Percentiles rank a stretch among this genome's conserved stretches.
phyloP scores from a whole-genome alignment of 2,888 invertebrate genomes.

The Rhingia campestris region DNA sequence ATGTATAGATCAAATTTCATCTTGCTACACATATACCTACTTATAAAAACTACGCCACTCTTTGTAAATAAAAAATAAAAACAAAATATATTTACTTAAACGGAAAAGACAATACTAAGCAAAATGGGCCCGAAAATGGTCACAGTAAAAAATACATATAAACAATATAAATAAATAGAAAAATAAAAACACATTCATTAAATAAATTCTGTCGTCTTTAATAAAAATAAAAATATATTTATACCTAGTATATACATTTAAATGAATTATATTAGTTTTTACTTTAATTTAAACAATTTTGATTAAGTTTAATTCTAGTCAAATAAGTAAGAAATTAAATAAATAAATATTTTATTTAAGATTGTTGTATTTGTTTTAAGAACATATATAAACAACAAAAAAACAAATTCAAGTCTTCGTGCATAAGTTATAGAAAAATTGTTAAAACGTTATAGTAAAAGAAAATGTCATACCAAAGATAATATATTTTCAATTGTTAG shows the following conservation, averaged over 20 bases:
- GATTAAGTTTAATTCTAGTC: conserved; percentile 66
- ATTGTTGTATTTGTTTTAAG: conserved; percentile 52
- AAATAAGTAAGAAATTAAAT: conserved; percentile 54
- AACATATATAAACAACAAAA: too few relatives aligned
- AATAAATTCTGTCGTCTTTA: background rate
- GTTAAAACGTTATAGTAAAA: conserved; percentile 14
- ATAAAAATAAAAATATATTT: conserved; percentile 22
- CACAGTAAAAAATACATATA: conserved; percentile 22
- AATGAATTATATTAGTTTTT: conserved; percentile 34
- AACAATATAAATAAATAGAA: conserved; percentile 18
- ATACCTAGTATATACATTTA: conserved; percentile 18
- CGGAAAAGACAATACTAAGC: conserved; percentile 72
- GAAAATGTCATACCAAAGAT: conserved; percentile 43
- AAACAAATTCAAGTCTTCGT: conserved; percentile 69
- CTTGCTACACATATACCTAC: conserved; percentile 35
- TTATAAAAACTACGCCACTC: conserved; percentile 31
- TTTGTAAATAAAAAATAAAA: conserved; percentile 57
- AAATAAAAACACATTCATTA: conserved; percentile 21
- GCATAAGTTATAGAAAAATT: conserved; percentile 62
- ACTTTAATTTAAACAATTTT: conserved; percentile 32
- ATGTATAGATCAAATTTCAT: conserved; percentile 41
- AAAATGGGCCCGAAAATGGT: conserved; percentile 40
- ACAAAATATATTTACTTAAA: conserved; percentile 51
- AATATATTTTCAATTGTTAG: conserved; percentile 60
- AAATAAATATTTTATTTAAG: conserved; percentile 43